Conservation (phyloP, 2,113 vertebrate species). For the Bettongia penicillata region DNA sequence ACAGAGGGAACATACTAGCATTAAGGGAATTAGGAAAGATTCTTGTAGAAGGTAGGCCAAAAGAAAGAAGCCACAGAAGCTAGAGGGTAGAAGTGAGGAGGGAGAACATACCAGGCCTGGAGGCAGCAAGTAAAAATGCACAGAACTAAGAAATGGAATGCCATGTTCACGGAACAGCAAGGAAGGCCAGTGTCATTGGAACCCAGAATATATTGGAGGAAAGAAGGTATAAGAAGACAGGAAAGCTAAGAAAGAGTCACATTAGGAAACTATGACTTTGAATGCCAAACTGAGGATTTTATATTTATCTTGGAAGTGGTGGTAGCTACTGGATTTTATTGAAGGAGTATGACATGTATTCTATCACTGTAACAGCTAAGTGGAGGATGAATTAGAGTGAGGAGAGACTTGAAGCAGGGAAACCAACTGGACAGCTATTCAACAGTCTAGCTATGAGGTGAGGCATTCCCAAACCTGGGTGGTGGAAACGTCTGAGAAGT, state of each 20-base stretch:
- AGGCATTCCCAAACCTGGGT: not conserved
- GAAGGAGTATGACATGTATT: not conserved
- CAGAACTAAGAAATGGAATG: not conserved
- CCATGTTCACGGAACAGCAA: not conserved
- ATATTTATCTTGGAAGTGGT: not conserved
- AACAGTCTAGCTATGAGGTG: not conserved
- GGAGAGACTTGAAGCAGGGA: not conserved
- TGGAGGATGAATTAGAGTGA: not conserved
- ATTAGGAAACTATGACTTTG: not conserved
- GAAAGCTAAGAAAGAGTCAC: not conserved
- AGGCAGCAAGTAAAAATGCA: not conserved
- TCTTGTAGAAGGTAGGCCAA: not conserved
- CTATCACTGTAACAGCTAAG: not conserved
- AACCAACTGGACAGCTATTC: not conserved
- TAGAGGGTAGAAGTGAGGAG: not conserved
- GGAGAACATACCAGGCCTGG: not conserved
- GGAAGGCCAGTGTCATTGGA: not conserved
- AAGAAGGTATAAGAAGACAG: not conserved
- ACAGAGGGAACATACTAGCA: not conserved
- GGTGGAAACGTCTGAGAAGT: not conserved
- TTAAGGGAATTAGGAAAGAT: not conserved
- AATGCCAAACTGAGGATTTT: not conserved
- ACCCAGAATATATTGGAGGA: not conserved
- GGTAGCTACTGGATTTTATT: not conserved
- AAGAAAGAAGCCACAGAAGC: not conserved